These are phyloP conservation scores for Brachyrhaphis roseni DNA, from an alignment of 2,797 vertebrate genomes.

Conservation along the genomic window DNA sequence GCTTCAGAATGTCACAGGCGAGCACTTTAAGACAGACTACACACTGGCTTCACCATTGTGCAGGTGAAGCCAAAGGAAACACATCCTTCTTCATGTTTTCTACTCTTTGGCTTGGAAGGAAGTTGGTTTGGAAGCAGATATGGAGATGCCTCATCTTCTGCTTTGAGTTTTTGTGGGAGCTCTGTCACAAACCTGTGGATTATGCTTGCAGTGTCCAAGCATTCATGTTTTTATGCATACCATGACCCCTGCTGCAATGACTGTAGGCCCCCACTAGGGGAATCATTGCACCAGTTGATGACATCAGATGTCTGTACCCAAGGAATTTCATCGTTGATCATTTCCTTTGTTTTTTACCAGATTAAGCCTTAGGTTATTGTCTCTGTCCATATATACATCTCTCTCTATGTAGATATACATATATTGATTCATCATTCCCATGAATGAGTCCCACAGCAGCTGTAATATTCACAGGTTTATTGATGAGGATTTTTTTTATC, in stretches of 20 bases:
- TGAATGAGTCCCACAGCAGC: not conserved
- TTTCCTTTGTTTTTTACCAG: not conserved
- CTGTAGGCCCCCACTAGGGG: too few species aligned
- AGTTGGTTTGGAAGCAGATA: too few species aligned
- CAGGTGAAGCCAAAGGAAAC: slow-evolving; percentile 1
- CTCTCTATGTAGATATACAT: not conserved
- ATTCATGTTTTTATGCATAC: too few species aligned
- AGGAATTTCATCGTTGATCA: not conserved
- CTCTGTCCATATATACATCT: not conserved
- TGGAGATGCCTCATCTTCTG: too few species aligned
- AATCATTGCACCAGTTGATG: not conserved
- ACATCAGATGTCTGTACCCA: not conserved
- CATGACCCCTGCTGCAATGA: not conserved
- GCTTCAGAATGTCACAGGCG: not conserved
- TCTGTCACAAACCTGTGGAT: too few species aligned
- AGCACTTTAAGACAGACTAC: not conserved
- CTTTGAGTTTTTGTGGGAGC: too few species aligned
- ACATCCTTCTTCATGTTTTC: too few species aligned
- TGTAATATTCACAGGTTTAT: not conserved
- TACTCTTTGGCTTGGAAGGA: too few species aligned
- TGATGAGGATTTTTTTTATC: not conserved
- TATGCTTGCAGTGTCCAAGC: too few species aligned
- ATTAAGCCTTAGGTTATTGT: not conserved
- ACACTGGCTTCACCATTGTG: not conserved
- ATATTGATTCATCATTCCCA: not conserved